These are phyloP conservation scores for Drosophila ananassae DNA, from an alignment of 1,140 invertebrate species.

Conservation along the genomic window DNA sequence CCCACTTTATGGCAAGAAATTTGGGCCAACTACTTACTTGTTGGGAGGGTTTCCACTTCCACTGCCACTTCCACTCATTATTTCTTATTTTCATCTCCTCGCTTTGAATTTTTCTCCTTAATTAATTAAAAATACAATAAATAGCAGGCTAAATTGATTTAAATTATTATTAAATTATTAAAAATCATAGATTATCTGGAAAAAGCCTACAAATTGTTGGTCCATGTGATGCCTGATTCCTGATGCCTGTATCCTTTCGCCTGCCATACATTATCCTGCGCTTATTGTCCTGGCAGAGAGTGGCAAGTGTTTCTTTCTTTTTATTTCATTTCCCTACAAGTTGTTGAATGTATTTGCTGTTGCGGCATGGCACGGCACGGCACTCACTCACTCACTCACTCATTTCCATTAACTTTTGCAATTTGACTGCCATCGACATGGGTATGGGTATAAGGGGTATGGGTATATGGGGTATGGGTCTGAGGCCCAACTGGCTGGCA, in stretches of 20 bases:
- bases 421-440: constrained; percentile 12
- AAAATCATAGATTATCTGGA: not conserved
- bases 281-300: not conserved
- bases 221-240: too few species aligned
- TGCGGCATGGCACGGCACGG: not conserved
- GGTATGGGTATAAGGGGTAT: not conserved
- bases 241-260: not conserved
- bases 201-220: not conserved
- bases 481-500: constrained; percentile 29
- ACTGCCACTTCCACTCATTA: not conserved
- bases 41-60: not conserved
- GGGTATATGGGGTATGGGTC: not conserved
- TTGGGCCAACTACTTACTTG: constrained; percentile 2
- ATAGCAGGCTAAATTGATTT: not conserved
- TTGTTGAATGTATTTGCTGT: constrained; percentile 20
- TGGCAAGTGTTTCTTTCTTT: too few species aligned
- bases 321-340: too few species aligned
- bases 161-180: not conserved
- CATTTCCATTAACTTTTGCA: constrained; percentile 49
- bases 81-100: not conserved
- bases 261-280: not conserved
- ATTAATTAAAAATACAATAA: not conserved
- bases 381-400: constrained; percentile 2
- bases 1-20: not conserved
- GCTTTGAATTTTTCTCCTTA: not conserved